A percentile compares a stretch with the other conserved stretches of the same genome.
Conservation (phyloP, 2,888 invertebrate genomes). For the Choreutis nemorana region DNA sequence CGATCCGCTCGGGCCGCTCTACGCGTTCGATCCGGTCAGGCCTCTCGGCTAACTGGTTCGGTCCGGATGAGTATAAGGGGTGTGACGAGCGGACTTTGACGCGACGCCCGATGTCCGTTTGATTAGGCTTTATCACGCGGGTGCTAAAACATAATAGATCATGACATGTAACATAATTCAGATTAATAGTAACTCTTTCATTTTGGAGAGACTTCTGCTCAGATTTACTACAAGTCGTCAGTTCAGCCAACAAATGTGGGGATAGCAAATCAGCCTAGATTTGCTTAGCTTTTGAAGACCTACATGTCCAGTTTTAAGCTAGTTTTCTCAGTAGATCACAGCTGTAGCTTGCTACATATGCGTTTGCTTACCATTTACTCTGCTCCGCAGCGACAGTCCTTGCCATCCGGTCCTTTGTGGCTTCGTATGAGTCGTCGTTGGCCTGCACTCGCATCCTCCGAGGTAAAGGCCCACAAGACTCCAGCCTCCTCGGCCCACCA, state of each 20-base stretch:
- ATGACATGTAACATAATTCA: too few relatives aligned
- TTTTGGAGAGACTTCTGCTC: too few relatives aligned
- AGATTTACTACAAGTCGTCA: too few relatives aligned
- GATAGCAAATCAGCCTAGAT: too few relatives aligned
- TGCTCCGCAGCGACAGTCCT: slow-evolving; percentile 91
- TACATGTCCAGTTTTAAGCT: too few relatives aligned
- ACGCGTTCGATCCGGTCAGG: slow-evolving; percentile 5
- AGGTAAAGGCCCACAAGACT: slow-evolving; percentile 85
- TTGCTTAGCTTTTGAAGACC: too few relatives aligned
- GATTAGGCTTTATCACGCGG: slow-evolving; percentile 91
- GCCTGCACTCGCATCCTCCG: slow-evolving; percentile 92
- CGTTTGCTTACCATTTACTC: slow-evolving; percentile 86
- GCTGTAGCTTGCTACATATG: too few relatives aligned
- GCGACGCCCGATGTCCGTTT: slow-evolving; percentile 87
- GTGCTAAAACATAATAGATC: slow-evolving; percentile 70
- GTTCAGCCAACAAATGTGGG: too few relatives aligned
- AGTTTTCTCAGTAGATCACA: too few relatives aligned
- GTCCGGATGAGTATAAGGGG: slow-evolving; percentile 39
- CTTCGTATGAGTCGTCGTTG: slow-evolving; percentile 95
- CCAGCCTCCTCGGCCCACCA: slow-evolving; percentile 68
- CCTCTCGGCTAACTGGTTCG: slow-evolving; percentile 24
- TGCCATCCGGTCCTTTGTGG: slow-evolving; percentile 91
- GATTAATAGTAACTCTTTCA: too few relatives aligned
- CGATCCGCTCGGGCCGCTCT: too few relatives aligned
- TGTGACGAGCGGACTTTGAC: slow-evolving; percentile 74